phyloP scores from a whole-genome alignment of 2,113 vertebrate genomes.

The Urocolius indicus region DNA sequence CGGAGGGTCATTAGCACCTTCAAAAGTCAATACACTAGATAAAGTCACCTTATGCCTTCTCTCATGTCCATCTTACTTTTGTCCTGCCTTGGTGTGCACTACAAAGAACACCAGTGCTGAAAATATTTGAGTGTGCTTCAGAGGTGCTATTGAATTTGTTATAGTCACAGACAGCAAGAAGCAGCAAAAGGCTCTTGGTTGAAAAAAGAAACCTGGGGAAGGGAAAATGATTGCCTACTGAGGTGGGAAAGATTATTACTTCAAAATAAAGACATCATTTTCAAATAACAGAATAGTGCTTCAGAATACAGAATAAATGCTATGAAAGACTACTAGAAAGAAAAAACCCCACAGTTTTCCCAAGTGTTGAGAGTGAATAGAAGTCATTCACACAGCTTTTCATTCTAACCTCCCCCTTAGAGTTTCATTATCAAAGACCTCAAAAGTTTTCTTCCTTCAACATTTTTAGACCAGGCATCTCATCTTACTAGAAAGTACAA shows the following conservation, averaged over 20 bases:
- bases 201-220: not conserved
- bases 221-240: not conserved
- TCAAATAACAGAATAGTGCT: not conserved
- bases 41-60: not conserved
- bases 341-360: not conserved
- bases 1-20: not conserved
- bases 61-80: not conserved
- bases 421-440: not conserved
- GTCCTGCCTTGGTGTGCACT: not conserved
- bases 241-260: not conserved
- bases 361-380: not conserved
- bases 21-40: not conserved
- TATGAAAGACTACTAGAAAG: not conserved
- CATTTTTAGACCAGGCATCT: not conserved
- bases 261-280: not conserved
- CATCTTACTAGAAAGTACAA: not conserved
- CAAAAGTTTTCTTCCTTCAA: not conserved
- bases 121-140: not conserved
- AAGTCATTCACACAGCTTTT: not conserved
- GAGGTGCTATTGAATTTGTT: not conserved
- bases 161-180: not conserved
- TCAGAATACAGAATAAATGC: not conserved
- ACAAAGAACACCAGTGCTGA: not conserved
- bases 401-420: not conserved
- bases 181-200: not conserved